Conservation (phyloP, 2,888 invertebrate genomes). For the Pterobdella sp. region DNA sequence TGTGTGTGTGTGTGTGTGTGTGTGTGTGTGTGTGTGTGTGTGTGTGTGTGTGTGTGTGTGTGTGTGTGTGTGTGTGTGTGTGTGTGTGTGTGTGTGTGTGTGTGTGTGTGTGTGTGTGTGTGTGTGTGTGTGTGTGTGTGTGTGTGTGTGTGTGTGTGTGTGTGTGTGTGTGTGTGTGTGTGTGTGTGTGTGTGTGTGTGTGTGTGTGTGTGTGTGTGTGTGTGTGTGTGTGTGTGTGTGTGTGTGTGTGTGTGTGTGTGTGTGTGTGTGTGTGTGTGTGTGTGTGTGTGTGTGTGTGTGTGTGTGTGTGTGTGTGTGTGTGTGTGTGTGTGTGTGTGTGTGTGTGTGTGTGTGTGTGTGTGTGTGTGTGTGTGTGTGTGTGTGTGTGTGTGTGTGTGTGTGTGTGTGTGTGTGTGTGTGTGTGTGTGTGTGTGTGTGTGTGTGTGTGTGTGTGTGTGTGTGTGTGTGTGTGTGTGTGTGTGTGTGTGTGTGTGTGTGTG, state of each 20-base stretch:
- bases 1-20: slow-evolving; percentile 1
- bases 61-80: slow-evolving; percentile 1
- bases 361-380: slow-evolving; percentile 1
- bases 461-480: slow-evolving; percentile 1
- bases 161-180: slow-evolving; percentile 1
- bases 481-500: slow-evolving; percentile 1
- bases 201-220: slow-evolving; percentile 1
- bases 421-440: slow-evolving; percentile 1
- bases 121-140: slow-evolving; percentile 1
- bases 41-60: slow-evolving; percentile 1
- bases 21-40: slow-evolving; percentile 1
- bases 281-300: slow-evolving; percentile 1
- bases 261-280: slow-evolving; percentile 1
- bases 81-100: slow-evolving; percentile 1
- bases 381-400: slow-evolving; percentile 1
- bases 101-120: slow-evolving; percentile 1
- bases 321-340: slow-evolving; percentile 1
- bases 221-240: slow-evolving; percentile 1
- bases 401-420: slow-evolving; percentile 1
- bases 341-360: slow-evolving; percentile 1
- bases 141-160: slow-evolving; percentile 1
- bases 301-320: slow-evolving; percentile 1
- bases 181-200: slow-evolving; percentile 1
- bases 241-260: slow-evolving; percentile 1
- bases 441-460: slow-evolving; percentile 1